Evolutionary conservation across 1,140 invertebrate genomes (phyloP).

Genomic region (Pseudoatta argentina): DNA sequence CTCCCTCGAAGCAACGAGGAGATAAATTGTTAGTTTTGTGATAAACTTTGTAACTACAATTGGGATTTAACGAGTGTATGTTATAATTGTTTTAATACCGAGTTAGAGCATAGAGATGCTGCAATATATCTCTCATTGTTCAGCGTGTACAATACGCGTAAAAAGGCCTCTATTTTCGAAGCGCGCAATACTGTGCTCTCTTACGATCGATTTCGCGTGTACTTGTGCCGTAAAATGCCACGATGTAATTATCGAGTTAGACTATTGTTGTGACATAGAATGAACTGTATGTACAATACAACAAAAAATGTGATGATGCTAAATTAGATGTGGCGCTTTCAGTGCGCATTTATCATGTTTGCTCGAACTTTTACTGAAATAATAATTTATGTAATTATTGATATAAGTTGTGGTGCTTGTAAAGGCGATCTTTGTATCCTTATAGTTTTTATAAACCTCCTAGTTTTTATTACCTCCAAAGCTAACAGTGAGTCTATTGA

Average conservation of each 20-base stretch:
- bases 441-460: background rate
- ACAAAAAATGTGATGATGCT: background rate
- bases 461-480: no score
- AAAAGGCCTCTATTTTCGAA: background rate
- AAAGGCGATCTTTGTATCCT: background rate
- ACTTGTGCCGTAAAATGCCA: background rate
- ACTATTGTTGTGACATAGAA: background rate
- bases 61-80: background rate
- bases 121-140: background rate
- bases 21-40: background rate
- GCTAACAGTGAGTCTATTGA: no score
- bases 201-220: conserved; percentile 40
- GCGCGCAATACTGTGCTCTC: background rate
- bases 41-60: background rate
- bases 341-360: background rate
- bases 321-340: background rate
- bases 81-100: background rate
- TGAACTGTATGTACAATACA: no score
- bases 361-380: background rate
- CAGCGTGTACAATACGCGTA: background rate
- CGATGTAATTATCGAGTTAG: conserved; percentile 44
- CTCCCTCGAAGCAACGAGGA: background rate
- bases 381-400: conserved; percentile 3
- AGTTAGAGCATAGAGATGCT: conserved; percentile 10
- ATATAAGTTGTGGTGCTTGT: background rate